Percentiles rank a stretch among this genome's conserved stretches.
Conservation (phyloP, 1,140 invertebrate genomes). For the Drosophila virilis region DNA sequence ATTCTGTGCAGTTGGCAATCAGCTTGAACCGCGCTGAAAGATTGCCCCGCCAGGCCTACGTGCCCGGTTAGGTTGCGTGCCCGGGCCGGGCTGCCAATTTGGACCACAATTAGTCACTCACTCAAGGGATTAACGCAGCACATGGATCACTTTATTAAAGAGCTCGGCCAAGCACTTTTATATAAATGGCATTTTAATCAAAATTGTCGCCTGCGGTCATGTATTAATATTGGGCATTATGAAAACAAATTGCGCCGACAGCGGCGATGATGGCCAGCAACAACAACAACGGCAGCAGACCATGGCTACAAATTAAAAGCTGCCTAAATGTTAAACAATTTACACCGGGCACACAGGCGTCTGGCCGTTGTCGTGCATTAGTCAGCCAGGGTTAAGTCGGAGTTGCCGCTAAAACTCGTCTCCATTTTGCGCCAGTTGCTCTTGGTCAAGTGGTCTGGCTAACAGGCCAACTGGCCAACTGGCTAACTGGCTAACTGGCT, state of each 20-base stretch:
- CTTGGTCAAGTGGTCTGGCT: constrained; percentile 40
- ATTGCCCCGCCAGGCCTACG: constrained; percentile 52
- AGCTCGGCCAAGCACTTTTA: constrained; percentile 13
- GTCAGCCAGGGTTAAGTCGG: constrained; percentile 58
- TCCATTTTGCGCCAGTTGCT: constrained; percentile 59
- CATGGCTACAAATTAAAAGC: constrained; percentile 65
- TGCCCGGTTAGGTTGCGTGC: constrained; percentile 40
- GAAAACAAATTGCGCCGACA: constrained; percentile 64
- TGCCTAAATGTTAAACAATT: constrained; percentile 81
- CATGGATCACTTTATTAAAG: constrained; percentile 66
- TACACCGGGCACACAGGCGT: constrained; percentile 49
- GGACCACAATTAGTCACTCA: constrained; percentile 65
- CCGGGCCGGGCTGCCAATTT: constrained; percentile 19
- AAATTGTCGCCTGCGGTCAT: constrained; percentile 73
- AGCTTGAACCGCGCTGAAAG: constrained; percentile 65
- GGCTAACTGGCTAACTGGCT: constrained; percentile 30
- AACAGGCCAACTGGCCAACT: constrained; percentile 16
- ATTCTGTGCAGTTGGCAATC: constrained; percentile 51
- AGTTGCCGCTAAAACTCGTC: constrained; percentile 35
- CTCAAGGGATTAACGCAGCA: constrained; percentile 42
- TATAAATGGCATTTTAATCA: constrained; percentile 81
- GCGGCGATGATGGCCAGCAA: constrained; percentile 57
- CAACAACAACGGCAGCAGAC: constrained; percentile 10
- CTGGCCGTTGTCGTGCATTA: constrained; percentile 53
- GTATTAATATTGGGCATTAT: constrained; percentile 67